phyloP scores from a whole-genome alignment of 2,113 vertebrate species.

The Neolamprologus tretocephalus region DNA sequence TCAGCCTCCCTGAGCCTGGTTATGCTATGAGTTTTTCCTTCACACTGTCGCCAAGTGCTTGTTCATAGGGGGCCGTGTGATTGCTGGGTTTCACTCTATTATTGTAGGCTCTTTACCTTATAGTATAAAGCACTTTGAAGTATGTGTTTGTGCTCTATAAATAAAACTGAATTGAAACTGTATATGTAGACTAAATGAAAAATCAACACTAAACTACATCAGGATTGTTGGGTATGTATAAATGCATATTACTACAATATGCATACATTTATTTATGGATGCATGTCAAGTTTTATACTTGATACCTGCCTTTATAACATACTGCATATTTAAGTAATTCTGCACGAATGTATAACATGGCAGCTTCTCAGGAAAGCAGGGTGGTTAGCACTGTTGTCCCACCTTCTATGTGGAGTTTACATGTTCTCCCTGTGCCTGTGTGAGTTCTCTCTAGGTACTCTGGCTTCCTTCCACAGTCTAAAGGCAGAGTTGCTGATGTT shows the following conservation, averaged over 20 bases:
- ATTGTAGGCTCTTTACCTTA: not conserved
- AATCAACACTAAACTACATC: not conserved
- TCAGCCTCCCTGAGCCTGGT: not conserved
- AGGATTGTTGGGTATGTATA: not conserved
- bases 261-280: not conserved
- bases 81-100: not conserved
- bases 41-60: not conserved
- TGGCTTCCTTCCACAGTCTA: not conserved
- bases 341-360: not conserved
- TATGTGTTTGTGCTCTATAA: not conserved
- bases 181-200: not conserved
- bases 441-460: not conserved
- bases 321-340: not conserved
- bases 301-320: not conserved
- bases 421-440: not conserved
- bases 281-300: not conserved
- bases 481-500: not conserved
- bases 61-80: not conserved
- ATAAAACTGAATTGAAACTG: not conserved
- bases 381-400: not conserved
- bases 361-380: not conserved
- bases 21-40: not conserved
- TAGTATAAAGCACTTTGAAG: not conserved
- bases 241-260: not conserved
- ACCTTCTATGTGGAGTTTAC: not conserved